Evolutionary conservation across 2,888 invertebrate genomes (phyloP), one percentile per base, ranked within the genome.

Genomic region (Cephus runcator): DNA sequence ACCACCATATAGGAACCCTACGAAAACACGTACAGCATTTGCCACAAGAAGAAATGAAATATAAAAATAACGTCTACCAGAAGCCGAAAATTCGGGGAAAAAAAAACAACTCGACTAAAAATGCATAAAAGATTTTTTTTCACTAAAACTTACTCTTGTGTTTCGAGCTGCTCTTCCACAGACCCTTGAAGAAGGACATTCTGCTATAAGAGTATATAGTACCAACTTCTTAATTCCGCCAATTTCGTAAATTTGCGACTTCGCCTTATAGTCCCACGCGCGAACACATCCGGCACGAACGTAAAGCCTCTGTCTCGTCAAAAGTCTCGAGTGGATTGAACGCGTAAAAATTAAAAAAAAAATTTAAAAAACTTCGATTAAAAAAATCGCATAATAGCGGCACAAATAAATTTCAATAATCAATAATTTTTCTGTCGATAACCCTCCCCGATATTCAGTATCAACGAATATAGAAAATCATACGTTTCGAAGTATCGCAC

Each of bases 131-230:
- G 4, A 36, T 23, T 69, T 69, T 35, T 36, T 12, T 69, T 35
- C 34, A 73, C 34, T 15, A 2, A 78, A 81, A 94, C 95, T 95
- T 88, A 95, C 95, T 95, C 93, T 94, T 94, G 86, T 95, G 95
- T 86, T 94, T 95, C 30, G 94, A 94, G 90, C 93, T 94, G 84
- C 92, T 94, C 86, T 93, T 94, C 94, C 94, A 95, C 90, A 95
- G 93, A 90, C 94, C 94, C 88, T 94, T 92, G 84, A 95, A 91
- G 82, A 95, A 93, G 74, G 94, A 94, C 91, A 95, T 94, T 69
- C 80, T 83, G 15, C 80, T 74, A 73, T 81, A 77, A 80, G 81
- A 81, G 79, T 11, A 30, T 80, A 80, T 77, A 82, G 34, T 81
- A 77, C 68, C 73, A 79, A 69, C 35, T 73, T n/a, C n/a, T 30